These are phyloP conservation scores for Cynopterus sphinx DNA, from an alignment of 2,797 vertebrate species.

Conservation along the genomic window DNA sequence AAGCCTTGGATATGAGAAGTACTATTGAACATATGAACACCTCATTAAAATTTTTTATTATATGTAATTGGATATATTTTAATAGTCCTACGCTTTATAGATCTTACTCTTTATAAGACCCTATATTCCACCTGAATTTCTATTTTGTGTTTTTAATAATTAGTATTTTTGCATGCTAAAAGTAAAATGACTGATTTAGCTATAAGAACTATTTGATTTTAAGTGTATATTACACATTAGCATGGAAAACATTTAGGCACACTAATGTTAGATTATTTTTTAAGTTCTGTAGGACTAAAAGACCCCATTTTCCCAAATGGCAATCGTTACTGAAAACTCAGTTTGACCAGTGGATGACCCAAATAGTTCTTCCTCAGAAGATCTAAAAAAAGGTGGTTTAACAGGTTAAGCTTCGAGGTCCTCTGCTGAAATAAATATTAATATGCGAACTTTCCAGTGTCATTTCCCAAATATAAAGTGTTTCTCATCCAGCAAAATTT, in stretches of 20 bases:
- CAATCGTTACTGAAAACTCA: neutral
- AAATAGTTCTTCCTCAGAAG: neutral
- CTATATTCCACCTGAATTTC: neutral
- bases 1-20: neutral
- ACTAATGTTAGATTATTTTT: neutral
- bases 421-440: neutral
- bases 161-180: neutral
- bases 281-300: neutral
- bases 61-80: neutral
- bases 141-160: neutral
- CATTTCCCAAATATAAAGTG: neutral
- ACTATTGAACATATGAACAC: neutral
- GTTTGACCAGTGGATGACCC: neutral
- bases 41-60: constrained; percentile 11
- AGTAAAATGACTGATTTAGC: neutral
- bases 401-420: neutral
- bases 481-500: neutral
- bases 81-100: neutral
- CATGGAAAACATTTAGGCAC: neutral
- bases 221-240: neutral
- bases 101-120: neutral
- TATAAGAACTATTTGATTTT: neutral
- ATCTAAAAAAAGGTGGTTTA: neutral
- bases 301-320: neutral
- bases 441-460: neutral